Evolutionary conservation across 2,113 vertebrate species (phyloP).

Genomic region (Sigmodon hispidus): DNA sequence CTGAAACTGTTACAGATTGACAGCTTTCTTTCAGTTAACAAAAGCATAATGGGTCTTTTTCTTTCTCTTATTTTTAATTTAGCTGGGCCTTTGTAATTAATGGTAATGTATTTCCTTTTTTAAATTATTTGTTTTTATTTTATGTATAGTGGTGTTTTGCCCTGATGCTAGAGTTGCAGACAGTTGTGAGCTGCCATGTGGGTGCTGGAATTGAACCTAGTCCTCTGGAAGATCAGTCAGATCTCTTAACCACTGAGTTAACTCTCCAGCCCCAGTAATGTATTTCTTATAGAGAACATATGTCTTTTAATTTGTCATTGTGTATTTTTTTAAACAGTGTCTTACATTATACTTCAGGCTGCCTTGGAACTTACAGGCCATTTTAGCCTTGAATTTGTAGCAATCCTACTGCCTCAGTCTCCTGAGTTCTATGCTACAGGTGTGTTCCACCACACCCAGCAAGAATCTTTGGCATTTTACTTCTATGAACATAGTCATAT

Average conservation of each 20-base stretch:
- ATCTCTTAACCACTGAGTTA: no score
- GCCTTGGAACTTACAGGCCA: background rate
- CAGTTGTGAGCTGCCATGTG: no score
- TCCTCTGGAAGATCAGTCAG: no score
- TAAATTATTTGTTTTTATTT: no score
- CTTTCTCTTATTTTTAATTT: background rate
- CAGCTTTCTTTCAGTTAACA: background rate
- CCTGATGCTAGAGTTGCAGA: no score
- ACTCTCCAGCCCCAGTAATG: no score
- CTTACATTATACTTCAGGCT: background rate
- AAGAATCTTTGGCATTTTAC: background rate
- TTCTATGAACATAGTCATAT: background rate
- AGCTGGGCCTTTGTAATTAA: background rate
- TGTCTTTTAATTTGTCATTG: background rate
- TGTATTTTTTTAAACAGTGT: background rate
- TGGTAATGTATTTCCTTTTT: background rate
- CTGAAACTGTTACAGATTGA: background rate
- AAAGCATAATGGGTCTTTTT: background rate
- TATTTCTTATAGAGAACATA: background rate
- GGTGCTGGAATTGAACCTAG: no score
- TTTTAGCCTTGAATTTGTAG: background rate
- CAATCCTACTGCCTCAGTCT: background rate
- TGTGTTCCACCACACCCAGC: no score
- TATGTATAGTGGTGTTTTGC: no score
- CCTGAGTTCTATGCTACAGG: background rate